Evolutionary conservation across 2,797 vertebrate species (phyloP).

Genomic region (Pampus argenteus): DNA sequence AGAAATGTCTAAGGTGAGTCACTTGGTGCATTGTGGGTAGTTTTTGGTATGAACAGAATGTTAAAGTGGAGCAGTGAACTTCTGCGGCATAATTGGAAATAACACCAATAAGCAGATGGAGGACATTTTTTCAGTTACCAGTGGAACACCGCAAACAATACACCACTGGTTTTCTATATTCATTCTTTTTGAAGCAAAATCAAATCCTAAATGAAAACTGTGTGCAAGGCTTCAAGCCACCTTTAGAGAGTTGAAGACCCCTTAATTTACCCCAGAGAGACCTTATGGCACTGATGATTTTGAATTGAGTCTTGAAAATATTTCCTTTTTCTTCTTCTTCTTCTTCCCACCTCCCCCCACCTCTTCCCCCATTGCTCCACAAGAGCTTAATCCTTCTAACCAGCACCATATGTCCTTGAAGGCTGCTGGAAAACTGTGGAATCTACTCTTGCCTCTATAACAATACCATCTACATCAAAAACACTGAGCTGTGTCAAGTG

Average conservation of each 20-base stretch:
- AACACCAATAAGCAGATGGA: slow-evolving; percentile 48
- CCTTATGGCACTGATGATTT: slow-evolving; percentile 79
- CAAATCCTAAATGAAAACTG: slow-evolving; percentile 67
- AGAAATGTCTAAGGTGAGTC: slow-evolving; percentile 49
- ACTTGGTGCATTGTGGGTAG: slow-evolving; percentile 50
- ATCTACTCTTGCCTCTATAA: slow-evolving; percentile 78
- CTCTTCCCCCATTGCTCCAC: slow-evolving; percentile 63
- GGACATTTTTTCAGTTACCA: slow-evolving; percentile 39
- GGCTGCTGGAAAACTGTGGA: slow-evolving; percentile 80
- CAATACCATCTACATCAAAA: slow-evolving; percentile 79
- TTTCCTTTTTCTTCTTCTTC: slow-evolving; percentile 66
- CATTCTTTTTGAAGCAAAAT: slow-evolving; percentile 51
- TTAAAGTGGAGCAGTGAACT: slow-evolving; percentile 13
- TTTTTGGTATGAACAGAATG: slow-evolving; percentile 34
- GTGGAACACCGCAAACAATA: slow-evolving; percentile 47
- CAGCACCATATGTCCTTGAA: slow-evolving; percentile 83
- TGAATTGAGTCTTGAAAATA: slow-evolving; percentile 77
- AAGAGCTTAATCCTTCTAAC: slow-evolving; percentile 83
- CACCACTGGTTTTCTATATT: slow-evolving; percentile 59
- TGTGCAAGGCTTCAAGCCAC: slow-evolving; percentile 69
- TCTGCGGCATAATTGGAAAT: slow-evolving; percentile 45
- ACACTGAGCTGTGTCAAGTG: slow-evolving; percentile 68
- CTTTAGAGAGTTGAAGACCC: slow-evolving; percentile 66
- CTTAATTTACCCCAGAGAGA: slow-evolving; percentile 77
- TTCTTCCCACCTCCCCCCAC: slow-evolving; percentile 41